Percentiles rank a stretch among this genome's conserved stretches.
Conservation (phyloP, 2,113 vertebrate genomes). For the Balaeniceps rex region DNA sequence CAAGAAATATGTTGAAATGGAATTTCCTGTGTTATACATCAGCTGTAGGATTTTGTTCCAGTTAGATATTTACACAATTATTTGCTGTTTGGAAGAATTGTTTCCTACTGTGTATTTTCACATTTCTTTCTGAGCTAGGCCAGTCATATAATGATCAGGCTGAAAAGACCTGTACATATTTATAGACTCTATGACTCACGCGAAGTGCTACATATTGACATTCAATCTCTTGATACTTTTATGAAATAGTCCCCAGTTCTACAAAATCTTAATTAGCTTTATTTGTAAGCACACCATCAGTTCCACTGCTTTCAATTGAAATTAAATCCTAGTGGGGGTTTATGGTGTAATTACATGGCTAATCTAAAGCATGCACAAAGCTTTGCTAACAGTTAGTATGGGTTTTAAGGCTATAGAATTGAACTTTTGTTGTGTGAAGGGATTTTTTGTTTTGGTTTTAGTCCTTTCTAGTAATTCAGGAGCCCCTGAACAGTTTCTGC, state of each 20-base stretch:
- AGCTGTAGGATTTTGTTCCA: constrained; percentile 1
- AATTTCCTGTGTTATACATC: constrained; percentile 53
- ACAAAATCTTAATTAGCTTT: background rate
- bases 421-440: background rate
- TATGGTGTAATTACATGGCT: background rate
- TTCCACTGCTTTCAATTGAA: background rate
- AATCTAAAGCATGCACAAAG: background rate
- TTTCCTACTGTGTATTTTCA: background rate
- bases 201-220: background rate
- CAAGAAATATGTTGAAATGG: constrained; percentile 42
- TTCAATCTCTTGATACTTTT: background rate
- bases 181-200: background rate
- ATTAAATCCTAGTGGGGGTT: background rate
- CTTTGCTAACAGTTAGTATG: background rate
- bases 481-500: background rate
- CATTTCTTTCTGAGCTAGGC: background rate
- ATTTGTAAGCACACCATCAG: background rate
- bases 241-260: background rate
- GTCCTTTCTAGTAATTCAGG: background rate
- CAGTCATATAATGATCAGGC: background rate
- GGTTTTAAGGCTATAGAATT: background rate
- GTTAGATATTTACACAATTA: constrained; percentile 1
- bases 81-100: background rate
- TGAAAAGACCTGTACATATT: background rate
- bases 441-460: background rate